Evolutionary conservation across 2,888 invertebrate species (phyloP), one percentile per base, ranked within the genome.

Genomic region (Ptychoptera albimana): DNA sequence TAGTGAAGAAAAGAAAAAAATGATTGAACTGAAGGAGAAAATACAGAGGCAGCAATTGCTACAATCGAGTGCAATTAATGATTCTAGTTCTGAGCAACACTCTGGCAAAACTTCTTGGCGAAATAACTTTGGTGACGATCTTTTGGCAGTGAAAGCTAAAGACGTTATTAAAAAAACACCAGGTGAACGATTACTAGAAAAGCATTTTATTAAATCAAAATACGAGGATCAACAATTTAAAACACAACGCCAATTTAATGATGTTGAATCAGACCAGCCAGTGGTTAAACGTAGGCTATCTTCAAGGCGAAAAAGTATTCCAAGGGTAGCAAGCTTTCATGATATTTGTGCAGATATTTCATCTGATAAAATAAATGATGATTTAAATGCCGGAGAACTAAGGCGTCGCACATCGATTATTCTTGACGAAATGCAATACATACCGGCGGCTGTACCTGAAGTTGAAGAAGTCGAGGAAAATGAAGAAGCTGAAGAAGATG

Each of bases 161-260:
- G 53, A 53, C 39, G 53, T 55, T 12, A 52, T 54, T 23, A 75
- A 74, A 55, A 81, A 80, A 57, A 72, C 78, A 0, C 71, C 81
- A 2, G 85, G 85, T 1, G 82, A 83, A 50, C 67, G 79, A 51
- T 65, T 87, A 44, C 72, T 82, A 14, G 85, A 87, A 60, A 83
- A 85, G 58, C 81, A 79, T 57, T 63, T 75, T 37, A 76, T 84
- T 23, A 75, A 73, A 54, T 74, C 79, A 54, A 69, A 73, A 55
- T 62, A 71, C 53, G 59, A 59, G 29, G 60, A 61, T 30, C 58
- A 61, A 29, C 9, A 37, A 16, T 46, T 46, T 36, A 40, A 48
- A 40, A 49, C 48, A 45, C 50, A 45, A 43, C 48, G 47, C 38
- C 45, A 49, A 48, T 37, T 49, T 44, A 37, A 50, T 45, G 48